Percentiles rank a stretch among this genome's conserved stretches.
These are phyloP conservation scores for Phoxinus phoxinus DNA, from an alignment of 2,113 vertebrate genomes.

Conservation along the genomic window DNA sequence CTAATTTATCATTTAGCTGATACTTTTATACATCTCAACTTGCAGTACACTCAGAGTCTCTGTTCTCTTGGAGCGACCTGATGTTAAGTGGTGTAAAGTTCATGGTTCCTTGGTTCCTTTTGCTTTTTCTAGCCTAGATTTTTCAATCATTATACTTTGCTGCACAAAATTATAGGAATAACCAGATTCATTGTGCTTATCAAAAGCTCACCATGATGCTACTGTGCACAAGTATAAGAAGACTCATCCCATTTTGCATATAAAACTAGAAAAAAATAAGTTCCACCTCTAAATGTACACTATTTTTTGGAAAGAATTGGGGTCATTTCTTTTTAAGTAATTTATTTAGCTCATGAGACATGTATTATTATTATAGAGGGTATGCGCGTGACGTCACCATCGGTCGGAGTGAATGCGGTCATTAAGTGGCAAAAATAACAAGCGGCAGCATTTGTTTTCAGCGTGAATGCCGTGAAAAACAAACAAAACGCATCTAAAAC, in stretches of 20 bases:
- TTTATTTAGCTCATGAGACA: too few relatives aligned
- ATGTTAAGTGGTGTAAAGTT: not conserved
- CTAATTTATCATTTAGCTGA: not conserved
- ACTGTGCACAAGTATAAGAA: not conserved
- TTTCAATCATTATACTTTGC: not conserved
- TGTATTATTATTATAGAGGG: not conserved
- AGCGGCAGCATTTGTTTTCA: too few relatives aligned
- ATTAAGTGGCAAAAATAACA: too few relatives aligned
- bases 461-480: too few relatives aligned
- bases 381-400: too few relatives aligned
- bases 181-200: not conserved
- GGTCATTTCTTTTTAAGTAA: not conserved
- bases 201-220: not conserved
- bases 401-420: too few relatives aligned
- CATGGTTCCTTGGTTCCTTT: not conserved
- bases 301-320: not conserved
- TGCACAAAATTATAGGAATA: not conserved
- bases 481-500: too few relatives aligned
- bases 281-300: too few relatives aligned
- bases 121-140: not conserved
- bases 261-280: too few relatives aligned
- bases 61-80: not conserved
- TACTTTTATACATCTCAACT: not conserved
- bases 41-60: not conserved
- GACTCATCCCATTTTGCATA: not conserved